Percentiles rank a stretch among this genome's conserved stretches.
Conservation (phyloP, 2,797 vertebrate species). For the Sebastes ruberrimus region DNA sequence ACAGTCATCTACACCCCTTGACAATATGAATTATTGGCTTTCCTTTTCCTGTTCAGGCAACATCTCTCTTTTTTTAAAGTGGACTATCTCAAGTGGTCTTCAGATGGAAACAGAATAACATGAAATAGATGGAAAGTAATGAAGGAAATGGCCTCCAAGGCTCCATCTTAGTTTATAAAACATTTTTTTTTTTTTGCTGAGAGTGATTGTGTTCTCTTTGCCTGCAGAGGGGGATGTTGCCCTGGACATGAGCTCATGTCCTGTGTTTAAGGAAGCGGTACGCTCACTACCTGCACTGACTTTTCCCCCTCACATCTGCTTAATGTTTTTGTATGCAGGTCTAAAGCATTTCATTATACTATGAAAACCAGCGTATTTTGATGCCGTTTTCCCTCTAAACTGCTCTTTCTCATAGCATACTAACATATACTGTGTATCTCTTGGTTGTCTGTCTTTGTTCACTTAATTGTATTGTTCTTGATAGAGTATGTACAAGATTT, state of each 20-base stretch:
- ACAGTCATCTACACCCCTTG: neutral
- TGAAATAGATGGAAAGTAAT: constrained; percentile 50
- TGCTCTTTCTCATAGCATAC: neutral
- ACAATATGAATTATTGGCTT: constrained; percentile 8
- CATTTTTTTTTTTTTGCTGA: constrained; percentile 51
- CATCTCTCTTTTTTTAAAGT: constrained; percentile 7
- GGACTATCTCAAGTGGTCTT: constrained; percentile 18
- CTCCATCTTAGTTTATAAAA: constrained; percentile 65
- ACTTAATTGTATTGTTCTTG: constrained; percentile 35
- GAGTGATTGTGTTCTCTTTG: constrained; percentile 68
- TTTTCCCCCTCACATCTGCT: constrained; percentile 42
- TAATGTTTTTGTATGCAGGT: constrained; percentile 50
- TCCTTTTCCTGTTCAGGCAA: constrained; percentile 8
- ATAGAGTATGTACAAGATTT: constrained; percentile 10
- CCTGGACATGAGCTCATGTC: constrained; percentile 75
- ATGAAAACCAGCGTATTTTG: constrained; percentile 26
- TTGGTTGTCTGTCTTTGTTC: constrained; percentile 10
- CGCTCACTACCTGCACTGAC: constrained; percentile 47
- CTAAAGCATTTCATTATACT: constrained; percentile 30
- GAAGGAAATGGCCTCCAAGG: constrained; percentile 63
- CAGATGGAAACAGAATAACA: constrained; percentile 31
- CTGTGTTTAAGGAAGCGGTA: constrained; percentile 52
- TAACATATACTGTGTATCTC: neutral
- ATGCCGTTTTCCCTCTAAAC: neutral
- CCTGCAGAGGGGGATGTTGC: constrained; percentile 88